Conservation (phyloP, 2,113 vertebrate genomes). For the Macaca mulatta region DNA sequence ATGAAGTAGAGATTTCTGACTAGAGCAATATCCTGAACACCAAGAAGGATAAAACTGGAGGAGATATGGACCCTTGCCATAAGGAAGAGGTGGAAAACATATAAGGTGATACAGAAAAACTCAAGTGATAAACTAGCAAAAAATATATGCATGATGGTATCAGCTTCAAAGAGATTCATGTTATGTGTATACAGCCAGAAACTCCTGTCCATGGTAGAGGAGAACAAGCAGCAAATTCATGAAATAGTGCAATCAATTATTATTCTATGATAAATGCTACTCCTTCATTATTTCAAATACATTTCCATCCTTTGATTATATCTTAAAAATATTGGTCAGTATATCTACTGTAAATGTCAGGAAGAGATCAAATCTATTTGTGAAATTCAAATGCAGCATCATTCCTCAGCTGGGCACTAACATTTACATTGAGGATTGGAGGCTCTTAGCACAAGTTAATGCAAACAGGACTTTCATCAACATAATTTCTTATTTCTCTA, state of each 20-base stretch:
- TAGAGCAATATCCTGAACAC: neutral
- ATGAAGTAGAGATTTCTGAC: neutral
- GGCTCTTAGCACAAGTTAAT: neutral
- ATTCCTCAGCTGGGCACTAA: neutral
- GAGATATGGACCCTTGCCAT: neutral
- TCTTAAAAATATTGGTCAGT: constrained; percentile 20
- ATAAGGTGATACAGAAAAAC: neutral
- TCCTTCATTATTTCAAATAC: constrained; percentile 10
- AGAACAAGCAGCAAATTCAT: neutral
- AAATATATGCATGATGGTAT: neutral
- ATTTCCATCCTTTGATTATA: neutral
- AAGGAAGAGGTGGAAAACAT: neutral
- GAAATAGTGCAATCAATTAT: neutral
- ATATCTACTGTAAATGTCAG: neutral
- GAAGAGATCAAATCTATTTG: neutral
- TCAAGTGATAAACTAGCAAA: neutral
- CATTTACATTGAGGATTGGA: neutral
- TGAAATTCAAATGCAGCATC: neutral
- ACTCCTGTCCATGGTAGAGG: neutral
- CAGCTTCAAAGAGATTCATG: neutral
- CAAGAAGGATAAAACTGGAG: neutral
- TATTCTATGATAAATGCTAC: constrained; percentile 6
- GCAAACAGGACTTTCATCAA: constrained; percentile 8
- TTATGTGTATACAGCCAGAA: neutral
- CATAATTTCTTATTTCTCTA: constrained; percentile 18